A percentile compares a stretch with the other conserved stretches of the same genome.
phyloP scores from a whole-genome alignment of 1,140 invertebrate genomes.

The Papilio polyxenes region DNA sequence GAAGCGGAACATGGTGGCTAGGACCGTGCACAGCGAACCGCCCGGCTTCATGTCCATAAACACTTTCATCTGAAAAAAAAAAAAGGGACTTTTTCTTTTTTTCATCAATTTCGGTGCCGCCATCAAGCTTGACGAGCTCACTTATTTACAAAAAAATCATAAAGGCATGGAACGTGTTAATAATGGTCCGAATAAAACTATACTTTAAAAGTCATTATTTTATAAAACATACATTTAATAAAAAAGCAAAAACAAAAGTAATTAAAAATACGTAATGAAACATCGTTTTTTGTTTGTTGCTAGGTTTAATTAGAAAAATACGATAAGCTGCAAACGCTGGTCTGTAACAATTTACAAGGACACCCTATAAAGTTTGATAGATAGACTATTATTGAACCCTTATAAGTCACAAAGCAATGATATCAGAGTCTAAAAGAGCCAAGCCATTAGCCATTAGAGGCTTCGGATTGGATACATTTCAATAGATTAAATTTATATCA shows the following conservation, averaged over 20 bases:
- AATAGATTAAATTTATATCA: too few relatives aligned
- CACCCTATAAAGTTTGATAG: not conserved
- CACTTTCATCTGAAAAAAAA: conserved; percentile 88
- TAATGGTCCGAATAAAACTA: too few relatives aligned
- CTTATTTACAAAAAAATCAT: too few relatives aligned
- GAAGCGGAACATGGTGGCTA: conserved; percentile 96
- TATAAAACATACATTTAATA: too few relatives aligned
- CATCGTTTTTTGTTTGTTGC: too few relatives aligned
- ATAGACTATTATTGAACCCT: conserved; percentile 1
- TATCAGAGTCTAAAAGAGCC: not conserved
- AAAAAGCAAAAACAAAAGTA: too few relatives aligned
- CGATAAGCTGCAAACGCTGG: not conserved
- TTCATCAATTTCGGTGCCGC: not conserved
- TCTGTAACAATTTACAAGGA: not conserved
- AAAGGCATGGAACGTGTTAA: too few relatives aligned
- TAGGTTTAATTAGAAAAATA: too few relatives aligned
- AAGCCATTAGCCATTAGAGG: not conserved
- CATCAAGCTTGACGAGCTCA: too few relatives aligned
- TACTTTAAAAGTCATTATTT: not conserved
- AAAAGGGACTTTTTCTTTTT: too few relatives aligned
- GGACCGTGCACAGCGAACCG: conserved; percentile 94
- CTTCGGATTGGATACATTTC: not conserved
- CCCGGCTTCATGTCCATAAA: conserved; percentile 97
- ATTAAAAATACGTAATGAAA: not conserved
- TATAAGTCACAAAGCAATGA: not conserved